Base-by-base conservation (phyloP, 2,888 invertebrate species). In the Oegoconia quadripuncta region DNA sequence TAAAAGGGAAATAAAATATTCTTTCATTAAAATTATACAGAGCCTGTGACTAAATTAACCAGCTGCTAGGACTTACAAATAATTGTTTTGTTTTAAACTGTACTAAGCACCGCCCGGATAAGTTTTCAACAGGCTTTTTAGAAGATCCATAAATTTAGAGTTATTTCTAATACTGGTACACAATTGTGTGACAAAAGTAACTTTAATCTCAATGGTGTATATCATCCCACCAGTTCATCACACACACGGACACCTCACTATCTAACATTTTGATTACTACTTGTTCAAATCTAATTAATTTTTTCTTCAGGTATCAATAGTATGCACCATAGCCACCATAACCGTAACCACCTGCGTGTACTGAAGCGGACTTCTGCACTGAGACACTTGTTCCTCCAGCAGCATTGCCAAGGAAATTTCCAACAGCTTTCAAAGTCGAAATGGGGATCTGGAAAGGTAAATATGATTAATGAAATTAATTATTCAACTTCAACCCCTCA, bases 391-490 rank as follows among this genome's bases (percentile, higher is more conserved):
- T 86, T 36, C 66, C 71, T 26, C 59, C 71, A 9, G 79, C 87
- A 3, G 83, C 80, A 58, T 90, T 91, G 34, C 86, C 88, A 9
- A 92, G 72, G 37, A 92, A 78, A 55, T 87, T 88, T 44, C 90
- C 89, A 1, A 92, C 92, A 28, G 92, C 91, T 55, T 81, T 87
- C 42, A 92, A 63, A 3, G 92, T 89, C 11, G 91, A 88, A 57
- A 91, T 91, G 16, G 92, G 92, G 53, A 92, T 92, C 92, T 92
- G 80, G 25, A 86, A 82, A 55, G 35, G 41, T 13, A 12, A 44
- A 14, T 37, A 37, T 14, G 25, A 9, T 11, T 15, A 29, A 22
- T 20, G 25, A 23, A 17, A 35, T 32, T 38, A 11, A 31, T 27
- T 34, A 22, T 25, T 15, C 26, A 26, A 22, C 13, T 23, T 14